Evolutionary conservation across 2,797 vertebrate genomes (phyloP).

Genomic region (Anomalospiza imberbis): DNA sequence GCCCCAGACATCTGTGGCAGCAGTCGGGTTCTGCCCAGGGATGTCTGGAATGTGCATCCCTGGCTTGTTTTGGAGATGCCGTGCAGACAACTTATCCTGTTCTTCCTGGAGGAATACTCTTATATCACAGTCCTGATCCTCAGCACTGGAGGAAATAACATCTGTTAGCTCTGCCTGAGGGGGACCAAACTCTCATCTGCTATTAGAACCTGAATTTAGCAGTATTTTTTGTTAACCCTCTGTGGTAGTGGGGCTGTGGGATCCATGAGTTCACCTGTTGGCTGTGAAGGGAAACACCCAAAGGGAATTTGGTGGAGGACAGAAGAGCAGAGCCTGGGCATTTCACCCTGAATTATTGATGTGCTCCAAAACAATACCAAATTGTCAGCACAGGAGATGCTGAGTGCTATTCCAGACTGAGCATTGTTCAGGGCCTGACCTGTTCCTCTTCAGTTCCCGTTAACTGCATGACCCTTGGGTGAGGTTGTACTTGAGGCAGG

Average conservation of each 20-base stretch:
- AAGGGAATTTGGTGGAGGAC: neutral
- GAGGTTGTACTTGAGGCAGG: neutral
- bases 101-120: neutral
- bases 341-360: neutral
- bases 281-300: neutral
- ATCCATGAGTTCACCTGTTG: neutral
- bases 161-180: slow-evolving; percentile 3
- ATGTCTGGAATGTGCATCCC: slow-evolving; percentile 43
- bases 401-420: slow-evolving; percentile 13
- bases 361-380: neutral
- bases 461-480: neutral
- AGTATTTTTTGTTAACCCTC: neutral
- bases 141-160: neutral
- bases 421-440: neutral
- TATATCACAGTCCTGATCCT: neutral
- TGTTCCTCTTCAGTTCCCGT: neutral
- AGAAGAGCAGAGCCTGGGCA: neutral
- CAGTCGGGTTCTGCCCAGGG: neutral
- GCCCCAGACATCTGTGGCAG: neutral
- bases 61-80: neutral
- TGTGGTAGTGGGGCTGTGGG: neutral
- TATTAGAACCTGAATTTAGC: neutral
- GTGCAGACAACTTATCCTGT: neutral
- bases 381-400: neutral
- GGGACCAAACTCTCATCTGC: neutral